Evolutionary conservation across 1,140 invertebrate genomes (phyloP), one percentile per base, ranked within the genome.

Genomic region (Idris sp.): DNA sequence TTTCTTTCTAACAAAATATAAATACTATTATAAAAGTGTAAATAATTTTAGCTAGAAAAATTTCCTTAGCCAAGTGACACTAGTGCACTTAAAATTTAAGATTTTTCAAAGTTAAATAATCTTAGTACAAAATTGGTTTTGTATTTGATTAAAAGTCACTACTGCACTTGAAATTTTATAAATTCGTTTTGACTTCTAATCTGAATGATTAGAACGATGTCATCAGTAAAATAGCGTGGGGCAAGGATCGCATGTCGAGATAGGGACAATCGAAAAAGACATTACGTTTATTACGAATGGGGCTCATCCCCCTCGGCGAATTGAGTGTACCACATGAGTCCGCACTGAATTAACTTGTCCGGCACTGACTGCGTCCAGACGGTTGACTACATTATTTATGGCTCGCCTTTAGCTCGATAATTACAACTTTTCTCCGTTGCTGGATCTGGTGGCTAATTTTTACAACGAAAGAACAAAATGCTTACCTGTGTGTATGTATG

Each of bases 401-500:
- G 69, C 18, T 7, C 40, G 10, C 71, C 79, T 59, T 83, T 69
- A 65, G 78, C 64, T 65, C 65, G 74, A 68, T 83, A 86, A 85
- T 87, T 85, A 79, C 84, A 81, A 80, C 74, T 26, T 22, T 54
- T 62, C 51, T 56, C 64, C 46, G 40, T n/a, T n/a, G n/a, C 19
- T 6, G 19, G 11, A 65, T 7, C 28, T 33, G 46, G 46, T 59
- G 53, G 61, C 67, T 76, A 72, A 74, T 69, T 74, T 59, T 74
- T 67, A n/a, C n/a, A n/a, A 40, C 38, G 18, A 33, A 18, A 35
- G 44, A 62, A 71, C 74, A 35, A 56, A 64, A 64, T 58, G 30
- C 41, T 92, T 87, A 99, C 97, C 98, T 81, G 98, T 99, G 85
- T 99, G 98, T 71, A 99, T 99, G 85, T 99, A 99, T 4, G 97